Base-by-base conservation (phyloP, 2,888 invertebrate genomes). In the Xestia ashworthii region DNA sequence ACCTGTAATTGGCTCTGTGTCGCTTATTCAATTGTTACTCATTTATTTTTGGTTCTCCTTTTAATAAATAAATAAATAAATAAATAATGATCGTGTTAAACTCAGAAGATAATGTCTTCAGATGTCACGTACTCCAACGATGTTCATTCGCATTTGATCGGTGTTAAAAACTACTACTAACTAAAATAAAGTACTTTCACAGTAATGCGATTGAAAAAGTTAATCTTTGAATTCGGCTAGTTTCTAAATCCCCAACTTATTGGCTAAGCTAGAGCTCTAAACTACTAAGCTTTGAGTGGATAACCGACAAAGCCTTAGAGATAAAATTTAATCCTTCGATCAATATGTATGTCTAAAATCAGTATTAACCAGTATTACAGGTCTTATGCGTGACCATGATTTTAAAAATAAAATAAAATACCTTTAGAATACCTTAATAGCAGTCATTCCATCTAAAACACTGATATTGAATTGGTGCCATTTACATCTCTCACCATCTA, bases 341-440 rank as follows among this genome's bases (percentile, higher is more conserved):
- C 50, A 60, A 62, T 78, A n/a, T 44, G 19, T 16, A 77, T 25
- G 3, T 53, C n/a, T 79, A 25, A 70, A 53, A 50, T 32, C 50
- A 69, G 3, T 78, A 44, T 78, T 46, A 64, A 53, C n/a, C n/a
- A n/a, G n/a, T n/a, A n/a, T n/a, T n/a, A 32, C 32, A 32, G 32
- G 32, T 32, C 32, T 32, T 32, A 32, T 32, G 32, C 32, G 32
- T 32, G 32, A 32, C 32, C 32, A n/a, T n/a, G n/a, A n/a, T n/a
- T n/a, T n/a, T n/a, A n/a, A n/a, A n/a, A n/a, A n/a, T n/a, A n/a
- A n/a, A n/a, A n/a, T n/a, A n/a, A 32, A 32, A 32, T 32, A 32
- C 32, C 32, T 32, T 32, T 32, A 32, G 32, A 32, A 32, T 32
- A 32, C 32, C 32, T 2, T 32, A 32, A 32, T 32, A 32, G 3